These are phyloP conservation scores for Porphyrio hochstetteri DNA, from an alignment of 2,113 vertebrate species.

Conservation along the genomic window DNA sequence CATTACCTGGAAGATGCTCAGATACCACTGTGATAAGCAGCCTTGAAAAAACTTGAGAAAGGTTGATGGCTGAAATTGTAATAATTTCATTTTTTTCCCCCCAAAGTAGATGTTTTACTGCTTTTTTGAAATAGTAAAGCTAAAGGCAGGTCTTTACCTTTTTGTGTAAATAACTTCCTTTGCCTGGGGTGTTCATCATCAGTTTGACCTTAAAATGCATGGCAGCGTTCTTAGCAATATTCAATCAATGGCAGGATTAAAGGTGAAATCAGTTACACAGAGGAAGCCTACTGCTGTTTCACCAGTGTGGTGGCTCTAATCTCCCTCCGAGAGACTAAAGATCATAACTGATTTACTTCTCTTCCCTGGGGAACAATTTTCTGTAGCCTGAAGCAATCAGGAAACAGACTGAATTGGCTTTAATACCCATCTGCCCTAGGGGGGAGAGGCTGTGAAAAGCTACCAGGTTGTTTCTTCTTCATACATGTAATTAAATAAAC, in stretches of 20 bases:
- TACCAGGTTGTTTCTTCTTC: slow-evolving; percentile 73
- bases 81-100: neutral
- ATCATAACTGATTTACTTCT: slow-evolving; percentile 81
- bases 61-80: slow-evolving; percentile 27
- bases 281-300: slow-evolving; percentile 74
- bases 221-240: slow-evolving; percentile 71
- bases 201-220: slow-evolving; percentile 68
- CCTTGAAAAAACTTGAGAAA: slow-evolving; percentile 25
- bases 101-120: slow-evolving; percentile 36
- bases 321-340: slow-evolving; percentile 77
- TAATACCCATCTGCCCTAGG: slow-evolving; percentile 70
- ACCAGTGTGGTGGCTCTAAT: slow-evolving; percentile 74
- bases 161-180: slow-evolving; percentile 68
- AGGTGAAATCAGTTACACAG: slow-evolving; percentile 78
- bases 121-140: slow-evolving; percentile 20
- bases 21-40: slow-evolving; percentile 32
- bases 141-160: slow-evolving; percentile 36
- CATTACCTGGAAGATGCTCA: neutral
- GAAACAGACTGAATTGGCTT: slow-evolving; percentile 78
- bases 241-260: slow-evolving; percentile 78
- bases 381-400: slow-evolving; percentile 80
- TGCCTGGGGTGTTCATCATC: slow-evolving; percentile 67
- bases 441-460: slow-evolving; percentile 67
- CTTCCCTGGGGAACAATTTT: slow-evolving; percentile 80
- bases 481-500: slow-evolving; percentile 85